Base-by-base conservation (phyloP, 2,888 invertebrate genomes). In the Dynastes tityus region DNA sequence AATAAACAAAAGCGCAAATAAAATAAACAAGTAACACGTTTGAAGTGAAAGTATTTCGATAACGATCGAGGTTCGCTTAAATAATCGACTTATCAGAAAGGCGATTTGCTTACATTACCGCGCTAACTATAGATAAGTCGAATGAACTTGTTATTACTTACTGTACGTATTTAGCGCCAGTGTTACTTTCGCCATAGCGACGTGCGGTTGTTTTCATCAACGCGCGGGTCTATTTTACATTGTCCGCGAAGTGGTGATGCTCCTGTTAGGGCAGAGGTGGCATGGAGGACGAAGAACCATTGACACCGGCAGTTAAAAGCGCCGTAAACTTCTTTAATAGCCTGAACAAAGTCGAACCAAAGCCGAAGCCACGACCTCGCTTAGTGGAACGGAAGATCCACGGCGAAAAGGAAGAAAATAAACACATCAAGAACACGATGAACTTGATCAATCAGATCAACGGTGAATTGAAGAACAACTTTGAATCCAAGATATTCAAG, bases 241-340 rank as follows among this genome's bases (percentile, higher is more conserved):
- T 22, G 55, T 55, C 22, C 77, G 61, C 70, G 51, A 29, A 70
- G 68, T 63, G 32, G 53, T 73, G 73, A 73, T 61, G 53, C 53
- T 49, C 45, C 68, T 45, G 29, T 8, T 6, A 49, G 16, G 32
- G 49, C 45, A 13, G 27, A 32, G 61, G 63, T 29, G 61, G 65
- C 73, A 78, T 75, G 78, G 78, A 80, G 32, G 81, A 81, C 81
- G 81, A 81, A 73, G 81, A 78, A 70, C 80, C 80, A 61, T 40
- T 74, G 29, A 82, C 81, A 55, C 81, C 82, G 16, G 81, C 80
- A 27, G 81, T 82, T 13, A 82, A 82, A 73, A 78, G 78, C 6
- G 82, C 81, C 1, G 81, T 82, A 16, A 79, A 79, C 45, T 82
- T 82, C 70, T 82, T 82, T 64, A 82, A 82, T 51, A 82, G 68